Conservation (phyloP, 2,888 invertebrate species). For the Acrobasis suavella region DNA sequence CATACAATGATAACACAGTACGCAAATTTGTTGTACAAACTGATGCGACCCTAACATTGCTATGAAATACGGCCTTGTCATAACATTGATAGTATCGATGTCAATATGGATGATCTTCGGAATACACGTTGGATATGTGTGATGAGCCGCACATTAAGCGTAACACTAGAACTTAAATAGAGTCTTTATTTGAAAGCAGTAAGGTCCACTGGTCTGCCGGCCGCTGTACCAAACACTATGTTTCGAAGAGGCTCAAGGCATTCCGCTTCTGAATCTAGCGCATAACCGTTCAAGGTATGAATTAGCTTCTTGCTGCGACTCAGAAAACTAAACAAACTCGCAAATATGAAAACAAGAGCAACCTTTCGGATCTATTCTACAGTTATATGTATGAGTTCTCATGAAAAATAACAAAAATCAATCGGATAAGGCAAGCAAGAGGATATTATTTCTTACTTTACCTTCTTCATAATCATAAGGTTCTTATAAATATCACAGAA, state of each 20-base stretch:
- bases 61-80: slow-evolving; percentile 32
- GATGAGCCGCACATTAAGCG: not conserved
- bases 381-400: not conserved
- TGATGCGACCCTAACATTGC: slow-evolving; percentile 19
- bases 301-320: not conserved
- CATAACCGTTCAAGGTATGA: slow-evolving; percentile 7
- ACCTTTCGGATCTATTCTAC: not conserved
- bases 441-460: too few species aligned
- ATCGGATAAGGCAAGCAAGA: too few species aligned
- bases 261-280: slow-evolving; percentile 35
- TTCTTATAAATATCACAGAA: too few species aligned
- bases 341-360: not conserved
- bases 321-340: not conserved
- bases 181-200: not conserved
- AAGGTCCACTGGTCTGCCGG: not conserved
- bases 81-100: slow-evolving; percentile 36
- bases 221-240: slow-evolving; percentile 1
- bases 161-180: not conserved
- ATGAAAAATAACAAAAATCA: not conserved
- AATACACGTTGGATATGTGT: too few species aligned
- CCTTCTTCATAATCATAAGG: too few species aligned
- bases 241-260: slow-evolving; percentile 57
- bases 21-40: not conserved
- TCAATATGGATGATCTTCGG: slow-evolving; percentile 17
- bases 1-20: not conserved